Evolutionary conservation across 1,140 invertebrate genomes (phyloP), one percentile per base, ranked within the genome.

Genomic region (Atta texana): DNA sequence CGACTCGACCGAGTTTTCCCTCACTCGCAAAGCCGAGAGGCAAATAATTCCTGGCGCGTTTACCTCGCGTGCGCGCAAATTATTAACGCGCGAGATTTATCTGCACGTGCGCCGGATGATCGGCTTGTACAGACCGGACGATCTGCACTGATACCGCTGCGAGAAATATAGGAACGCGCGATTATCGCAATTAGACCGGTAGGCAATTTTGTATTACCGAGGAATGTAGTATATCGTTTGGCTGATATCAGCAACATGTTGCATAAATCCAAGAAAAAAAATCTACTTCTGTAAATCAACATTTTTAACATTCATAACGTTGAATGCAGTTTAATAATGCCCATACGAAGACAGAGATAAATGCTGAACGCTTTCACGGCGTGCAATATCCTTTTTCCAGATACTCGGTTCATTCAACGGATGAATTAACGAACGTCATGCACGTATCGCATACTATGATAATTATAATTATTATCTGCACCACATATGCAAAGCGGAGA

Each of bases 391-490:
- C 28, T 57, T 69, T 69, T 55, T 18, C 16, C 49, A 44, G 31
- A 6, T 66, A 34, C 53, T 82, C 34, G 80, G 24, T 31, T 68
- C 55, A 51, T 51, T 59, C 24, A 74, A 63, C 39, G 39, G 21
- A 18, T 39, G 31, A 84, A 84, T 84, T 84, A 84, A 71, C 49
- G 31, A 69, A 44, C 53, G 39, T 34, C 16, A n/a, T 10, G 51
- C 55, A n/a, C 16, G 21, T 39, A 53, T 69, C 57, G 57, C 21
- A 31, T 49, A 68, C 44, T 55, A 74, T 12, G 24, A 61, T 63
- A 44, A 75, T 84, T 84, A 61, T 84, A 84, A 84, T 75, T 84
- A 84, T 51, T 63, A 72, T 31, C 21, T 24, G 39, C 39, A 16
- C 24, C 24, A 61, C 31, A 39, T 10, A 55, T 34, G 53, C 28